Conservation (phyloP, 2,797 vertebrate species). For the Bradypodion ventrale region DNA sequence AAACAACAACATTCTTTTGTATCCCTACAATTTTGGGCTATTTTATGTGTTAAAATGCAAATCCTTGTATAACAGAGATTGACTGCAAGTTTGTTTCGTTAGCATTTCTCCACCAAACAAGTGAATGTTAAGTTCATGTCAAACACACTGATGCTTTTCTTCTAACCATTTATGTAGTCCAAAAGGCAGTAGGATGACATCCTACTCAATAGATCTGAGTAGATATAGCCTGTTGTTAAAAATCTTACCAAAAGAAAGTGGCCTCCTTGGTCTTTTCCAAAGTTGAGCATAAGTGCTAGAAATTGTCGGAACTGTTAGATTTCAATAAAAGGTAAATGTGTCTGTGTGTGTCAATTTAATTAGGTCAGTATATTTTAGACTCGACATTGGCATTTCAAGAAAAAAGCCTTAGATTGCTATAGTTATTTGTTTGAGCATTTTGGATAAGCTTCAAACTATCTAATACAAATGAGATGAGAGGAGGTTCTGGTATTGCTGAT, state of each 20-base stretch:
- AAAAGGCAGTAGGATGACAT: neutral
- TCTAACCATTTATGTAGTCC: neutral
- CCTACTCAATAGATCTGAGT: neutral
- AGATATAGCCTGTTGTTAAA: neutral
- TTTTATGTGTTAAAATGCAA: neutral
- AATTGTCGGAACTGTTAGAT: neutral
- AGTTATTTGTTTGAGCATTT: slow-evolving; percentile 2
- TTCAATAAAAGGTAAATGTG: neutral
- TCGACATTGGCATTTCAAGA: neutral
- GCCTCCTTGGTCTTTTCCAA: neutral
- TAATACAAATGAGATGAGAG: neutral
- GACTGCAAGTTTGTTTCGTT: neutral
- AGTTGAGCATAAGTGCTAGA: neutral
- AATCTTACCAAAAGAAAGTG: neutral
- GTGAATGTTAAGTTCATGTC: slow-evolving; percentile 1
- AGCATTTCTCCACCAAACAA: neutral
- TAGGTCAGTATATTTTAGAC: neutral
- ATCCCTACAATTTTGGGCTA: neutral
- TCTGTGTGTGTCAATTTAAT: too few relatives aligned
- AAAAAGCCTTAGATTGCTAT: neutral
- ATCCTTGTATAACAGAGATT: neutral
- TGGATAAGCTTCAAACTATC: neutral
- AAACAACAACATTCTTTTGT: neutral
- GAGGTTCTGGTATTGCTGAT: neutral
- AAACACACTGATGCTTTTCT: neutral